Base-by-base conservation (phyloP, 2,888 invertebrate genomes). In the Halocaridina rubra region DNA sequence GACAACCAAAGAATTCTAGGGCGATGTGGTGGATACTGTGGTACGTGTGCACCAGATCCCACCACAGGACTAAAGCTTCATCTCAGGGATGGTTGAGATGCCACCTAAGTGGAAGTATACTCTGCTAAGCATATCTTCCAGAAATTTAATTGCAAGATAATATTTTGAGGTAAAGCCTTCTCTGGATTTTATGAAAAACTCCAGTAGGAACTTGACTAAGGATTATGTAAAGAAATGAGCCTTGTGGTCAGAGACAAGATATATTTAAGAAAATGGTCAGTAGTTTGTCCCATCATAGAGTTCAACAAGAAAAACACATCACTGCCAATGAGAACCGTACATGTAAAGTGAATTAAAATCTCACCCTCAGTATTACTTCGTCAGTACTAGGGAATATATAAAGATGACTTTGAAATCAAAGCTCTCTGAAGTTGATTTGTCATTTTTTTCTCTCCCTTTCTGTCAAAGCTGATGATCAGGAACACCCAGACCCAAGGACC, bases 11-110 rank as follows among this genome's bases (percentile, higher is more conserved):
- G 91, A 71, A 92, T 94, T 19, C 91, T 92, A 46, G 95, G 95
- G 1, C 93, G 92, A 90, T 95, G 95, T 89, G 95, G 95, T 16
- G 95, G 95, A 71, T 94, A 93, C 90, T 95, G 95, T 89, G 95
- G 95, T 5, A 92, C 92, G 71, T 95, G 95, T 88, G 91, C 88
- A 27, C 90, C 90, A 1, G 89, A 90, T 86, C 88, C 88, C 3
- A 84, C 86, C 33, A 81, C 86, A n/a, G 90, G 90, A 22, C 88
- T 90, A 13, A 89, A 89, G 72, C 88, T 90, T 19, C 90, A 90
- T 61, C 67, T 87, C 29, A 57, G 85, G n/a, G 69, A 75, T 19
- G 32, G 59, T 39, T 82, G 77, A 81, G 59, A 8, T n/a, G 33
- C n/a, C 5, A 16, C n/a, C n/a, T n/a, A 10, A 29, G 27, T 22